Evolutionary conservation across 1,140 invertebrate genomes (phyloP).

Genomic region (Heliothis virescens): DNA sequence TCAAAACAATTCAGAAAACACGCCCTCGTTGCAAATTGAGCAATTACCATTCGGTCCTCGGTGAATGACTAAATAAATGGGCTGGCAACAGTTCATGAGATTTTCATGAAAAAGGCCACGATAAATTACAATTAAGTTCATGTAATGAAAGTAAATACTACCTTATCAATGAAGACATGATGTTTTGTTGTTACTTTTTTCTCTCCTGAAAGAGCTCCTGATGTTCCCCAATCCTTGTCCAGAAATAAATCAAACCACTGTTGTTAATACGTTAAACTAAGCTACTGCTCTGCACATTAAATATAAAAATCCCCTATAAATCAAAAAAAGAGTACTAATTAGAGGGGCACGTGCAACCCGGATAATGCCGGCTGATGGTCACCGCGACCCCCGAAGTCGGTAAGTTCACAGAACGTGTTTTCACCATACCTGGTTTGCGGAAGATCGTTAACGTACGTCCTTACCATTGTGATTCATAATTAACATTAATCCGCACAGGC

Average conservation of each 20-base stretch:
- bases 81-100: not conserved
- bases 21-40: not conserved
- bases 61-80: not conserved
- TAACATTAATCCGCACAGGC: conserved; percentile 29
- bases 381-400: conserved; percentile 11
- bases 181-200: no score
- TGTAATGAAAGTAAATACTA: no score
- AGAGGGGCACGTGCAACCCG: conserved; percentile 34
- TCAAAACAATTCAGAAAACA: not conserved
- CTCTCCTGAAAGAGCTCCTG: no score
- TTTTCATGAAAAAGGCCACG: not conserved
- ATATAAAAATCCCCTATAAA: not conserved
- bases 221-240: no score
- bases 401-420: conserved; percentile 44
- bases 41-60: not conserved
- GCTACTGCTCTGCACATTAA: no score
- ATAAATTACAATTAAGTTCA: no score
- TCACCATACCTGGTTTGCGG: conserved; percentile 40
- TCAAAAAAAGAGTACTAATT: conserved; percentile 1
- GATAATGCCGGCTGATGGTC: conserved; percentile 19
- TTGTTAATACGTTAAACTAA: no score
- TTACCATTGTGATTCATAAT: conserved; percentile 43
- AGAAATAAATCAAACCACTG: no score
- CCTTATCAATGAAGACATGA: no score
- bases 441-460: conserved; percentile 43